Evolutionary conservation across 2,888 invertebrate genomes (phyloP), one percentile per base, ranked within the genome.

Genomic region (Sinelater perroti): DNA sequence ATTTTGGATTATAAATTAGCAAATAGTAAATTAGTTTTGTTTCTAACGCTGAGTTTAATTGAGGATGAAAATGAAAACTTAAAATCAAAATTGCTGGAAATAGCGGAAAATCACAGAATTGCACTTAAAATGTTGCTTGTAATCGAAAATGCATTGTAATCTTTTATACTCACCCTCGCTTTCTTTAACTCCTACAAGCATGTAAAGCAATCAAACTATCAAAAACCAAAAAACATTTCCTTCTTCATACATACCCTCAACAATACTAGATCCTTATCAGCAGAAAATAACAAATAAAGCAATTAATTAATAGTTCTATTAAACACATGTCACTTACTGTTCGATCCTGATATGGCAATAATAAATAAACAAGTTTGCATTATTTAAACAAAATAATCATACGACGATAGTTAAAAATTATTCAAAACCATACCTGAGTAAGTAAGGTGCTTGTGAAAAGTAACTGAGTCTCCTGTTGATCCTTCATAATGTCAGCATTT

Each of bases 401-500:
- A n/a, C n/a, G n/a, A n/a, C n/a, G n/a, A n/a, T n/a, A n/a, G n/a
- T n/a, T n/a, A n/a, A n/a, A n/a, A n/a, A n/a, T n/a, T n/a, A n/a
- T n/a, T n/a, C n/a, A n/a, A n/a, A n/a, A n/a, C n/a, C 8, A 36
- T 36, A 90, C 93, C 87, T 93, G 93, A 8, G 93, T 93, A 3
- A 90, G 77, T 51, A 92, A 77, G 8, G 88, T 86, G 10, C 88
- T 93, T 53, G 81, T 78, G 53, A 95, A 86, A 51, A 97, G 73
- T 58, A 89, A 83, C 67, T 86, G 85, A 0, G 93, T 91, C 74
- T 96, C 95, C 68, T 91, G 87, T 76, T 93, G 90, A 76, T 96
- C 95, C 75, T 94, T 93, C 70, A 92, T 89, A 69, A 96, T 93
- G 71, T 95, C 94, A 0, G 95, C 95, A 79, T 96, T 96, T 56